Conservation (phyloP, 2,113 vertebrate species). For the Tragelaphus buxtoni region DNA sequence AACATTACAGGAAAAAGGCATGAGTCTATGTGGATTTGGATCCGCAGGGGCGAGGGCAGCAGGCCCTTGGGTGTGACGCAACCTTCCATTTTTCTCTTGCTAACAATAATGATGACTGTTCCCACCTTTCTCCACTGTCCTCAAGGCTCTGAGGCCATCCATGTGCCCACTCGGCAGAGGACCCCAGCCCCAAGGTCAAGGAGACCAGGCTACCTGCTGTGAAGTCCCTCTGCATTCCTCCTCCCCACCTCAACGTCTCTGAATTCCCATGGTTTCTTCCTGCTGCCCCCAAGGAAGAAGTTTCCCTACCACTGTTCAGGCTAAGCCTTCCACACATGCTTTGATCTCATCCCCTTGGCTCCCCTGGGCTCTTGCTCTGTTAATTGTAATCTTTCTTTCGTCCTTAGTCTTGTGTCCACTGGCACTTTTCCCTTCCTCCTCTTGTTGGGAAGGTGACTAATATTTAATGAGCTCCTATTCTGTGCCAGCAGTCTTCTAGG, state of each 20-base stretch:
- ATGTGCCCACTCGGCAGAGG: neutral
- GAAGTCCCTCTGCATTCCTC: neutral
- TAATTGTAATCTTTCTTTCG: neutral
- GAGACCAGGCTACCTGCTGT: neutral
- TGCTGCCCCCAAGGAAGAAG: neutral
- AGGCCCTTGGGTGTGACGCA: neutral
- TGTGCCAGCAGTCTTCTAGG: conserved; percentile 7
- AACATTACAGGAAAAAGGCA: neutral
- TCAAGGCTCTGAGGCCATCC: neutral
- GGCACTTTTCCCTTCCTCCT: conserved; percentile 36
- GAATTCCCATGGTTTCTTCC: neutral
- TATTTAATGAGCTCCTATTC: conserved; percentile 61
- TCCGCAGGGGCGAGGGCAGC: neutral
- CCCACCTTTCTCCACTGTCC: neutral
- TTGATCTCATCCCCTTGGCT: neutral
- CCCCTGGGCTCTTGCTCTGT: neutral
- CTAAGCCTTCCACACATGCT: neutral
- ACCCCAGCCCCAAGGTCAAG: neutral
- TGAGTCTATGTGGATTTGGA: neutral
- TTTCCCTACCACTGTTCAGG: neutral
- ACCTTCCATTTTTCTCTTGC: neutral
- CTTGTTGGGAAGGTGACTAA: conserved; percentile 62
- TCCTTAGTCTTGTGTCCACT: conserved; percentile 20
- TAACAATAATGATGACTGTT: neutral
- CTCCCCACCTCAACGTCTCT: neutral